Evolutionary conservation across 1,140 invertebrate species (phyloP), one percentile per base, ranked within the genome.

Genomic region (Drosophila persimilis): DNA sequence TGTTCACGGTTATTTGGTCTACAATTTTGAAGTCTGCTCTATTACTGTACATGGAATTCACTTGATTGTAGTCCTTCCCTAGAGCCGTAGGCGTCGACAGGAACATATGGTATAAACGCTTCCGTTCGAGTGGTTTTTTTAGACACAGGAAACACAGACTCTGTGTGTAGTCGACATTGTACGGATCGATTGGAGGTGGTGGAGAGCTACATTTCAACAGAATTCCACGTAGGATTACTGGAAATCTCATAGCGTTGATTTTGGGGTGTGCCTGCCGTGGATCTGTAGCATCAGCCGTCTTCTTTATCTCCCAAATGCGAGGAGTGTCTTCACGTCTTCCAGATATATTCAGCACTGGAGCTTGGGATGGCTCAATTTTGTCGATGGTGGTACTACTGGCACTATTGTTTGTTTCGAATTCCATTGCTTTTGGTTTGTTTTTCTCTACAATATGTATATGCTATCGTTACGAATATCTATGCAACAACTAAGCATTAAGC

Each of bases 81-180:
- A 72, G 2, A 3, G 44, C n/a, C 6, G 47, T 22, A 3, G 43
- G 35, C 2, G 17, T 52, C 0, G 75, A 52, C 5, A 35, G 20
- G 35, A 77, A 77, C 39, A 73, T 65, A 43, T 77, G 74, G 48
- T 77, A 77, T 15, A 39, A 46, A 0, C 60, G 45, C 39, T 57
- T 47, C 3, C 22, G 11, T 29, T 41, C 17, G 9, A 15, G 44
- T 8, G 39, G 61, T n/a, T 72, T 77, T 2, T 56, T 31, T 2
- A 77, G 44, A 20, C 75, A 77, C 0, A 77, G 55, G 4, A 72
- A 58, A 44, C 75, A 57, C 9, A 77, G 35, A 7, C 9, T 47
- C 11, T n/a, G 66, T 1, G 17, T 29, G 13, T n/a, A 1, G n/a
- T 45, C 2, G 43, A 55, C 54, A 0, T 13, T 0, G 3, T 43